Percentiles rank a stretch among this genome's conserved stretches.
These are phyloP conservation scores for Thunnus albacares DNA, from an alignment of 2,797 vertebrate genomes.

Conservation along the genomic window DNA sequence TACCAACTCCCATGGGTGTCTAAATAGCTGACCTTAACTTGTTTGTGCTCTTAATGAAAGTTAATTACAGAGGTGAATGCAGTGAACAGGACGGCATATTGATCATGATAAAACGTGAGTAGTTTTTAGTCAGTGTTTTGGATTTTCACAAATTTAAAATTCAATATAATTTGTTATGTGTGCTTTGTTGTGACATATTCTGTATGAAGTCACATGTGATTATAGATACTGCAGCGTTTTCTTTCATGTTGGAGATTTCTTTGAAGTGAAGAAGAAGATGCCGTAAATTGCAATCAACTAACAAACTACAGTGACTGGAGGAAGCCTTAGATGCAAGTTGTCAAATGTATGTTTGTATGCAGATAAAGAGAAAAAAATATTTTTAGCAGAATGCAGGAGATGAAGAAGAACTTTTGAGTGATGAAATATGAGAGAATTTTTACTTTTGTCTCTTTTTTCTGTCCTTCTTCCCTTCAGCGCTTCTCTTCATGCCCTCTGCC, in stretches of 20 bases:
- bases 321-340: too few species aligned
- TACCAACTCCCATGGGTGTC: slow-evolving; percentile 22
- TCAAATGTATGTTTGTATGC: not conserved
- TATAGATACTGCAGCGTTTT: not conserved
- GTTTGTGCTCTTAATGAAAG: slow-evolving; percentile 34
- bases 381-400: not conserved
- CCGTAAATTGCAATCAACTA: not conserved
- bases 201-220: not conserved
- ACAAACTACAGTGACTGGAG: not conserved
- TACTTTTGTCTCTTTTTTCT: not conserved
- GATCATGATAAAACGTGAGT: not conserved
- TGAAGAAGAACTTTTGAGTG: not conserved
- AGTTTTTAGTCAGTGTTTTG: slow-evolving; percentile 1
- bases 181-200: not conserved
- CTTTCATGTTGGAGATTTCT: not conserved
- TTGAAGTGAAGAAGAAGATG: not conserved
- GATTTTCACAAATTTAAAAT: not conserved
- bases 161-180: not conserved
- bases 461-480: not conserved
- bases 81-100: not conserved
- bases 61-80: slow-evolving; percentile 33
- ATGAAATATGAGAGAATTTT: not conserved
- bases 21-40: slow-evolving; percentile 50
- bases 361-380: not conserved
- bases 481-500: not conserved